Percentiles rank a stretch among this genome's conserved stretches.
These are phyloP conservation scores for Misgurnus anguillicaudatus DNA, from an alignment of 2,113 vertebrate genomes.

Conservation along the genomic window DNA sequence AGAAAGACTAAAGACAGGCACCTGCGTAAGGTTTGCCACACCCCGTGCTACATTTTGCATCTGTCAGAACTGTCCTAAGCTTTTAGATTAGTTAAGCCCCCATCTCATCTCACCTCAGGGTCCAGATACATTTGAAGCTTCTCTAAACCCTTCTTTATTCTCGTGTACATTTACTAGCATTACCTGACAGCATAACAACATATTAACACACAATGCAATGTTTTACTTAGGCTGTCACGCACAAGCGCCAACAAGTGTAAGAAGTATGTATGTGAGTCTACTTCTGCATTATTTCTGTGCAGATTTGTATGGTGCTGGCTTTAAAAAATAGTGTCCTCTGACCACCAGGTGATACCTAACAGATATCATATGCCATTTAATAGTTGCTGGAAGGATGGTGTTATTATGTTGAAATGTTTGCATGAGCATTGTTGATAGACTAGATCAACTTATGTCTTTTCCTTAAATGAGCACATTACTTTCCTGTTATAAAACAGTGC, in stretches of 20 bases:
- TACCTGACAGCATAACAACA: background rate
- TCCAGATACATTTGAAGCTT: background rate
- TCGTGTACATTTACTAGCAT: background rate
- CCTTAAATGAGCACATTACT: background rate
- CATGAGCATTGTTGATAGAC: background rate
- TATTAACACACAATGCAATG: background rate
- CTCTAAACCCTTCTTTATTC: background rate
- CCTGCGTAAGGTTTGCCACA: constrained; percentile 8
- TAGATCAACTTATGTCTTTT: background rate
- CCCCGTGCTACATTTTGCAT: background rate
- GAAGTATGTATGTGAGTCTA: background rate
- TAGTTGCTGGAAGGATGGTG: constrained; percentile 27
- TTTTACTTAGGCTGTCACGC: background rate
- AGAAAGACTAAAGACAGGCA: no score
- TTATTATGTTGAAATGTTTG: constrained; percentile 10
- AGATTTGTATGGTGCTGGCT: background rate
- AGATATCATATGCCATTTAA: constrained; percentile 39
- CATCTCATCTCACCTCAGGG: background rate
- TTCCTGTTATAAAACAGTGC: background rate
- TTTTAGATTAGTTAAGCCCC: background rate
- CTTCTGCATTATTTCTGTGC: no score
- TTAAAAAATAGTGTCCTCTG: background rate
- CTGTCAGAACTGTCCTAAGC: background rate
- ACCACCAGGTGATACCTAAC: background rate
- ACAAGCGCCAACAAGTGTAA: background rate